Base-by-base conservation (phyloP, 1,140 invertebrate species). In the Aleiodes sp. region DNA sequence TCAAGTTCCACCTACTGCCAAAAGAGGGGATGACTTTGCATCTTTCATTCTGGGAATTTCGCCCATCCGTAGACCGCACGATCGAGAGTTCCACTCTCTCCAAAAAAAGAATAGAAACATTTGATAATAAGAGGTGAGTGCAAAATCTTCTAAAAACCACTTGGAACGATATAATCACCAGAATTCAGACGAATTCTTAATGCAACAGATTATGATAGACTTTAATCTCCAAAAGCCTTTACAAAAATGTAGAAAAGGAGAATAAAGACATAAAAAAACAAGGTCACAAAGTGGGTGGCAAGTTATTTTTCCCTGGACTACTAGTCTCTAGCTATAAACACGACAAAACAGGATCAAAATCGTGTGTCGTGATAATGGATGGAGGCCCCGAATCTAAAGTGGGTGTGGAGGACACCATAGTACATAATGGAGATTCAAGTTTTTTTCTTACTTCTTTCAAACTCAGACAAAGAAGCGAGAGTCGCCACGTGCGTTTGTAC, bases 401-500 rank as follows among this genome's bases (percentile, higher is more conserved):
- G 56, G 56, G 56, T 31, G 56, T 59, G 56, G 56, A 31, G 28
- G 14, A n/a, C 24, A 28, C 28, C 24, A 19, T 26, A 28, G 28
- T 0, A n/a, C 28, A 59, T 59, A 59, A 59, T 59, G 56, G 56
- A 59, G 12, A 57, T 57, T 59, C 28, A n/a, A 31, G 24, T 59
- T 59, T 26, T 57, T 24, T 57, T 12, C 10, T 12, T 29, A 6
- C 29, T 24, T 28, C 1, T 24, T 24, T 24, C 12, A 43, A 16
- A 43, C 12, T 14, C 21, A 37, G 28, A 68, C 66, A 68, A 68
- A 68, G 66, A 68, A 12, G 24, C 12, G 33, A 59, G 66, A 31
- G 33, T 68, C 52, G 66, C 66, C 66, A 68, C 66, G 66, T 68
- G 66, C 66, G 56, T 66, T 52, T 66, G 35, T 57, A 19, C 41